Conservation (phyloP, 2,797 vertebrate species). For the Cyclopterus lumpus region DNA sequence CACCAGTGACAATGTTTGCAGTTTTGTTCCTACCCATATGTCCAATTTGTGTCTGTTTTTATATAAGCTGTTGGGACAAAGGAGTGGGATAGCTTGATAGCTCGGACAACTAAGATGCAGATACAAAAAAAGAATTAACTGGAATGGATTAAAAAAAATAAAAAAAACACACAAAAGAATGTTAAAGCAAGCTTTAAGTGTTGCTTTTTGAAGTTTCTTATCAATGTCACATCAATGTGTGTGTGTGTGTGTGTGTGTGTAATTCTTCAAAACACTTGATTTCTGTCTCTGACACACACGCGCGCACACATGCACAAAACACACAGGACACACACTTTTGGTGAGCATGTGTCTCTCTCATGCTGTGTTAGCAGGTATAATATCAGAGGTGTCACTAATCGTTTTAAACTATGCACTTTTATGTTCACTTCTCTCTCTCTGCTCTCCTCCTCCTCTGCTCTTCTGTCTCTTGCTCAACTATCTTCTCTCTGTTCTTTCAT, state of each 20-base stretch:
- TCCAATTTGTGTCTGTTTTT: background rate
- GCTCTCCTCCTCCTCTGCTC: slow-evolving; percentile 87
- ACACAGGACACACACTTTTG: slow-evolving; percentile 76
- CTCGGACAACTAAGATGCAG: background rate
- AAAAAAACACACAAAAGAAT: background rate
- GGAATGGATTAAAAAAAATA: background rate
- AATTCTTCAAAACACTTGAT: slow-evolving; percentile 38
- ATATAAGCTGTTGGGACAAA: too few species aligned
- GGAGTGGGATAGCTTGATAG: background rate
- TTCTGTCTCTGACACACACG: slow-evolving; percentile 65
- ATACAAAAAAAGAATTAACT: background rate
- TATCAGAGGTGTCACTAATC: slow-evolving; percentile 99
- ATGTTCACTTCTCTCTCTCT: slow-evolving; percentile 89
- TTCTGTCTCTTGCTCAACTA: slow-evolving; percentile 82
- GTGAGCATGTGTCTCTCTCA: slow-evolving; percentile 84
- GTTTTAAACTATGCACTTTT: slow-evolving; percentile 99
- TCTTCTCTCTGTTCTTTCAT: slow-evolving; percentile 92
- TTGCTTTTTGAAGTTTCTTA: background rate
- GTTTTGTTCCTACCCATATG: background rate
- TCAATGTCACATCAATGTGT: background rate
- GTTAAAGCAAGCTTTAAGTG: background rate
- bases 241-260: background rate
- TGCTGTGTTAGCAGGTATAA: slow-evolving; percentile 86
- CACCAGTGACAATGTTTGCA: background rate
- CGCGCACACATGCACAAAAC: slow-evolving; percentile 73